phyloP scores from a whole-genome alignment of 2,888 invertebrate genomes.

The Beris chalybata region DNA sequence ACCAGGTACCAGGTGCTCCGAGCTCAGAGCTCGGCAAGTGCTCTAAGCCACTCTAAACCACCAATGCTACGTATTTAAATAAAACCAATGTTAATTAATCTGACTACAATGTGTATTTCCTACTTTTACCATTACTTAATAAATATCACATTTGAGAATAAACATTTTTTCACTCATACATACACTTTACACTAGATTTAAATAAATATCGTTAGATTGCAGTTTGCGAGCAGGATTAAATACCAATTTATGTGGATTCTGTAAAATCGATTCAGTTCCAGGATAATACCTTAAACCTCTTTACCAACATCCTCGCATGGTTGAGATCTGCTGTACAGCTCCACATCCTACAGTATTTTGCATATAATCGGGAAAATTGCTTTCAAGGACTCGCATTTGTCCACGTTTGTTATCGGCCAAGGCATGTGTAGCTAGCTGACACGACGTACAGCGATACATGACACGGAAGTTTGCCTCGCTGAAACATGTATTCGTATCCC shows the following conservation, averaged over 20 bases:
- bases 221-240: no score
- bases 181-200: not conserved
- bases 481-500: slow-evolving; percentile 60
- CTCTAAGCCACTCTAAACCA: no score
- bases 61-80: no score
- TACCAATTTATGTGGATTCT: no score
- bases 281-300: not conserved
- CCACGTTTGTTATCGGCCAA: slow-evolving; percentile 61
- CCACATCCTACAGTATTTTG: slow-evolving; percentile 65
- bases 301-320: slow-evolving; percentile 45
- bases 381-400: slow-evolving; percentile 63
- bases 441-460: slow-evolving; percentile 60
- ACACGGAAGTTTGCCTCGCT: slow-evolving; percentile 57
- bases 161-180: not conserved
- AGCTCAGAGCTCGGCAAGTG: no score
- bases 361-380: slow-evolving; percentile 67
- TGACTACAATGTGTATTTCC: not conserved
- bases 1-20: no score
- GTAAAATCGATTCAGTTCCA: no score
- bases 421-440: slow-evolving; percentile 63
- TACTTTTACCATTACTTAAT: not conserved
- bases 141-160: slow-evolving; percentile 14
- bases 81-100: not conserved
- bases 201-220: no score
- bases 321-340: slow-evolving; percentile 59